Conservation (phyloP, 2,113 vertebrate species). For the Trogon melanurus region DNA sequence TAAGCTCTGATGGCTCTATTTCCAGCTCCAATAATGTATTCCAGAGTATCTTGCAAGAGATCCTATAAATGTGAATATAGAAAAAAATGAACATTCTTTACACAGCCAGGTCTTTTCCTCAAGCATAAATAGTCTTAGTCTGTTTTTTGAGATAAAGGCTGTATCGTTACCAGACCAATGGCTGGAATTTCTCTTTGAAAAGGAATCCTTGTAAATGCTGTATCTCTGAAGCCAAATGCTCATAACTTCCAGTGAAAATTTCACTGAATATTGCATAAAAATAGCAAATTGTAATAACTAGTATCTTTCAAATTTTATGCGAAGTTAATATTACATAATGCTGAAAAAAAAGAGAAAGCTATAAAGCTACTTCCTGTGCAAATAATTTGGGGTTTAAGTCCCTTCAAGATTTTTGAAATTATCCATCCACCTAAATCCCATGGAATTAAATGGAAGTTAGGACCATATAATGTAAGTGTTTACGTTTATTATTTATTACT, state of each 20-base stretch:
- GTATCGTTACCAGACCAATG: conserved; percentile 4
- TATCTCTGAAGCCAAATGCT: not conserved
- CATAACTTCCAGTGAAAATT: not conserved
- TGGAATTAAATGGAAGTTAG: not conserved
- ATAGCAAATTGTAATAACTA: not conserved
- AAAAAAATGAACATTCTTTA: not conserved
- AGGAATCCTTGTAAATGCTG: conserved; percentile 11
- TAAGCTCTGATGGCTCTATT: conserved; percentile 10
- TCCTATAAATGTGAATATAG: not conserved
- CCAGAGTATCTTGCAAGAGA: not conserved
- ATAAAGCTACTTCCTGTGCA: not conserved
- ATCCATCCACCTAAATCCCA: not conserved
- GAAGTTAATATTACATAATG: not conserved
- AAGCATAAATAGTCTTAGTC: conserved; percentile 37
- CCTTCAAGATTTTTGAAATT: not conserved
- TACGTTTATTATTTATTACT: not conserved
- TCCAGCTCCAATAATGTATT: conserved; percentile 3
- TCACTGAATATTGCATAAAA: not conserved
- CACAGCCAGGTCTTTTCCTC: conserved; percentile 28
- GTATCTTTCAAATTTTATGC: not conserved
- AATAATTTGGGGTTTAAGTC: not conserved
- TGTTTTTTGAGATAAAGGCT: conserved; percentile 46
- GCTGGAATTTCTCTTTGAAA: conserved; percentile 34
- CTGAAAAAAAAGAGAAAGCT: not conserved
- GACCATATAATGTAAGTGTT: not conserved